These are phyloP conservation scores for Apeira syringaria DNA, from an alignment of 2,888 invertebrate species.

Conservation along the genomic window DNA sequence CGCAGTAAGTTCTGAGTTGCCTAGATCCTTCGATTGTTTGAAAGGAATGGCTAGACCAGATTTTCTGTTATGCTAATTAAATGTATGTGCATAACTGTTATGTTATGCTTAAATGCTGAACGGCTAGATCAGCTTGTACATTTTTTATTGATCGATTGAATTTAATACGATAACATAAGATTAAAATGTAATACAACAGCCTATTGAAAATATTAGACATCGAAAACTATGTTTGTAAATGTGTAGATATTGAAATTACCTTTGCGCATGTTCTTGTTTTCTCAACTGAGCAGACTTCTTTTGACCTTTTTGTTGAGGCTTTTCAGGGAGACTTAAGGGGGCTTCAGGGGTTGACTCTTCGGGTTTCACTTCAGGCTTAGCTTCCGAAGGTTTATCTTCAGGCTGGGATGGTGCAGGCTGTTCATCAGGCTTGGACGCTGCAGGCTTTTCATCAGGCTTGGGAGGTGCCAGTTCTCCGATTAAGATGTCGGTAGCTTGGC, in stretches of 20 bases:
- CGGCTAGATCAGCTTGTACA: no score
- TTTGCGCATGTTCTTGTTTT: constrained; percentile 69
- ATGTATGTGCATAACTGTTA: no score
- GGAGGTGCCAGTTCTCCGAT: constrained; percentile 3
- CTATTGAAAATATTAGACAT: no score
- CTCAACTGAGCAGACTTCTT: constrained; percentile 54
- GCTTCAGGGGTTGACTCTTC: constrained; percentile 9
- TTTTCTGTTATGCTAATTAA: no score
- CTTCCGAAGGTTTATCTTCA: background rate
- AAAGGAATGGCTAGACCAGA: no score
- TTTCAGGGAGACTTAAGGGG: constrained; percentile 9
- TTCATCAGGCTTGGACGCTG: constrained; percentile 18
- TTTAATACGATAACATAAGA: no score
- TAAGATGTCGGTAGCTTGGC: constrained; percentile 8
- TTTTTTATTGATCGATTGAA: no score
- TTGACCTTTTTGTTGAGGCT: constrained; percentile 43
- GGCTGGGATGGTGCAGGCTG: constrained; percentile 2
- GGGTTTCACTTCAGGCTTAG: background rate
- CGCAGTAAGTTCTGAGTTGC: no score
- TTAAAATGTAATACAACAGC: no score
- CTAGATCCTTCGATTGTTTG: no score
- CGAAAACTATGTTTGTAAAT: no score
- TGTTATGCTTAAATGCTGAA: no score
- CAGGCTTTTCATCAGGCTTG: constrained; percentile 22
- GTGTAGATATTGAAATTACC: constrained; percentile 41